Evolutionary conservation across 2,113 vertebrate species (phyloP).

Genomic region (Dissostichus mawsoni): DNA sequence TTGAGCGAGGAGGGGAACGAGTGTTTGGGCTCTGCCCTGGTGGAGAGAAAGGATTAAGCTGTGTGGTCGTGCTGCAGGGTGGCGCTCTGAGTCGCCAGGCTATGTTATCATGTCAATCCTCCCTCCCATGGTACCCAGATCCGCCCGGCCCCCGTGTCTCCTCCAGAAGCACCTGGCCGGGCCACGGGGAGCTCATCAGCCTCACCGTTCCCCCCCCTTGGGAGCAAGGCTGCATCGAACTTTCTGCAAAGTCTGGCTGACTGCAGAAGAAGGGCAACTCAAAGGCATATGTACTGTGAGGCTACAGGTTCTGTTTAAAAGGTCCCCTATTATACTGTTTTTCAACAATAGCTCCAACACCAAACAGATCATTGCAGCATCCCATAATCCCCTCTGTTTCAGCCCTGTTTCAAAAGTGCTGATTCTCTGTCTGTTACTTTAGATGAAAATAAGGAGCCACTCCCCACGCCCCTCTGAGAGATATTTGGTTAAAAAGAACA

Average conservation of each 20-base stretch:
- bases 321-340: too few species aligned
- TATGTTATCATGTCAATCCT: slow-evolving; percentile 72
- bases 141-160: slow-evolving; percentile 41
- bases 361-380: too few species aligned
- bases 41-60: slow-evolving; percentile 65
- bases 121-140: slow-evolving; percentile 55
- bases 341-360: too few species aligned
- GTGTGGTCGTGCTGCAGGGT: slow-evolving; percentile 69
- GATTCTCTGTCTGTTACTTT: too few species aligned
- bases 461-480: too few species aligned
- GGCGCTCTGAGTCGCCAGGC: slow-evolving; percentile 42
- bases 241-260: slow-evolving; percentile 33
- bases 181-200: slow-evolving; percentile 66
- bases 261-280: slow-evolving; percentile 55
- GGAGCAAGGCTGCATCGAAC: slow-evolving; percentile 29
- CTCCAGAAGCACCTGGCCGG: slow-evolving; percentile 61
- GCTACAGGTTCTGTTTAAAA: slow-evolving; percentile 29
- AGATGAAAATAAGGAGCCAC: too few species aligned
- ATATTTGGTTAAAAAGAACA: too few species aligned
- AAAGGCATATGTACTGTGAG: slow-evolving; percentile 46
- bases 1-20: slow-evolving; percentile 53
- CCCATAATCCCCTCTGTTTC: too few species aligned
- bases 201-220: slow-evolving; percentile 22
- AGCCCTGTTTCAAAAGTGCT: too few species aligned
- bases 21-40: slow-evolving; percentile 62